Evolutionary conservation across 2,888 invertebrate species (phyloP).

Genomic region (Dryomyza anilis): DNA sequence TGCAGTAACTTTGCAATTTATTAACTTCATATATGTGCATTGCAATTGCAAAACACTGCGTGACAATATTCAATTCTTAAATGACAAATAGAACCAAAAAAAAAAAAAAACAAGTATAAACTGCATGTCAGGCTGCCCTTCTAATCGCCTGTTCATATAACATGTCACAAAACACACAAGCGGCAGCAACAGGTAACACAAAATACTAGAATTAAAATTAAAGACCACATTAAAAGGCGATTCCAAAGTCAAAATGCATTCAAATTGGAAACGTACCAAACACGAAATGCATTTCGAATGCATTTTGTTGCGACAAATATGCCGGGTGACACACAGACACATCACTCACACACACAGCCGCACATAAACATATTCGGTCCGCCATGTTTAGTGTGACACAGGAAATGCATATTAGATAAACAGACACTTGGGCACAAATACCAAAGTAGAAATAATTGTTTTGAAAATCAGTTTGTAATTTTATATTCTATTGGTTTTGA

Average conservation of each 20-base stretch:
- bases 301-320: slow-evolving; percentile 22
- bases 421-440: too few species aligned
- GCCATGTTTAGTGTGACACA: too few species aligned
- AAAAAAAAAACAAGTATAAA: too few species aligned
- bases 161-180: neutral
- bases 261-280: neutral
- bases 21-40: neutral
- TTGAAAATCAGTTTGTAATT: too few species aligned
- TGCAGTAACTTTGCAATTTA: too few species aligned
- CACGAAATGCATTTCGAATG: slow-evolving; percentile 25
- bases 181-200: neutral
- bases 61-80: slow-evolving; percentile 58
- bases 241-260: slow-evolving; percentile 22
- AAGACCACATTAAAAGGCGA: slow-evolving; percentile 23
- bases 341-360: neutral
- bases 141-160: neutral
- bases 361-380: too few species aligned
- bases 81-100: too few species aligned
- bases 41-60: slow-evolving; percentile 43
- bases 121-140: neutral
- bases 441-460: too few species aligned
- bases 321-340: slow-evolving; percentile 12
- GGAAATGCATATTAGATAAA: too few species aligned
- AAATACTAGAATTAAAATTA: slow-evolving; percentile 23
- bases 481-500: too few species aligned